Conservation (phyloP, 2,113 vertebrate genomes). For the Antechinus stuartii region DNA sequence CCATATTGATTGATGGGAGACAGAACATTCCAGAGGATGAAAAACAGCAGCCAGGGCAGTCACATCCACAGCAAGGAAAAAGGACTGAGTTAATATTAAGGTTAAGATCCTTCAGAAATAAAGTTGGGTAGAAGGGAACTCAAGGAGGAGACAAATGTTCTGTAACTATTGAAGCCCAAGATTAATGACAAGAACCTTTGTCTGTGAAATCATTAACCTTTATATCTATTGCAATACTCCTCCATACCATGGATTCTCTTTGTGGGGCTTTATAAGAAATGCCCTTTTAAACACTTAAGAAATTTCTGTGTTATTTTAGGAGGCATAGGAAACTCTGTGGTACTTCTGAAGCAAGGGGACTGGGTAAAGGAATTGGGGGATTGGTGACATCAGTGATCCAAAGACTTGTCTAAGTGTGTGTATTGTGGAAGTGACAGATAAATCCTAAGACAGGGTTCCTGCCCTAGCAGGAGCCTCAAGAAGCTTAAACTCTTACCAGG, state of each 20-base stretch:
- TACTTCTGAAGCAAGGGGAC: not conserved
- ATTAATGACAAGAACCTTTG: conserved; percentile 8
- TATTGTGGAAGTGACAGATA: not conserved
- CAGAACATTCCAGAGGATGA: not conserved
- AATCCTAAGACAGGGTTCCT: not conserved
- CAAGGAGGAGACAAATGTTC: not conserved
- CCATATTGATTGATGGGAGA: not conserved
- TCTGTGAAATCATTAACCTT: conserved; percentile 7
- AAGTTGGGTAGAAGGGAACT: not conserved
- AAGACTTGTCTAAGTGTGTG: not conserved
- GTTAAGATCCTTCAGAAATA: not conserved
- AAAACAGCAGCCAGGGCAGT: not conserved
- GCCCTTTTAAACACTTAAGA: not conserved
- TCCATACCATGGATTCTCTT: not conserved
- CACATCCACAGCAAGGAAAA: not conserved
- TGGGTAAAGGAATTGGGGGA: not conserved
- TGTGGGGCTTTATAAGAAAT: not conserved
- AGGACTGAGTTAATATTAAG: not conserved
- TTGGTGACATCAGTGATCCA: not conserved
- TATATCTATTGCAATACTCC: not conserved
- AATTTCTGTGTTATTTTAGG: not conserved
- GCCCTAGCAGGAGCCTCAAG: not conserved
- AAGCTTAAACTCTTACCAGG: not conserved
- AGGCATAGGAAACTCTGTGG: not conserved
- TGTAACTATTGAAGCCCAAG: not conserved